phyloP scores from a whole-genome alignment of 2,113 vertebrate genomes.

The Noturus placidus region DNA sequence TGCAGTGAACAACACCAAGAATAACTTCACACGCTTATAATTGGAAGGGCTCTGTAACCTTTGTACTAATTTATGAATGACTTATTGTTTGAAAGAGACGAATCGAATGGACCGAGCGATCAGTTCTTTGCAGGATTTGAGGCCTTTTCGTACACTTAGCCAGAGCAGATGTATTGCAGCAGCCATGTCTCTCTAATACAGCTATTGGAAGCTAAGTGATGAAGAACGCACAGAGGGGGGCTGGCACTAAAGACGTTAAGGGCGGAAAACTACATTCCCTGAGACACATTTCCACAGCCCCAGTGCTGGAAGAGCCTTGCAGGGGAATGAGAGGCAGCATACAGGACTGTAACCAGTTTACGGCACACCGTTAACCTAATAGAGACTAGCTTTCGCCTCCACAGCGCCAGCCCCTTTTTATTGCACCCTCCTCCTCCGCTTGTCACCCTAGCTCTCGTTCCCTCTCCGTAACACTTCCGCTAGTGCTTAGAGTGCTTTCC shows the following conservation, averaged over 20 bases:
- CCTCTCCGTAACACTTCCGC: slow-evolving; percentile 53
- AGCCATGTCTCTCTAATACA: slow-evolving; percentile 55
- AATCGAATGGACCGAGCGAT: background rate
- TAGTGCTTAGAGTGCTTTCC: slow-evolving; percentile 50
- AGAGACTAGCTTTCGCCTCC: slow-evolving; percentile 56
- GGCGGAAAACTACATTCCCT: slow-evolving; percentile 59
- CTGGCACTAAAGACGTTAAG: slow-evolving; percentile 73
- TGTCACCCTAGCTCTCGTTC: slow-evolving; percentile 56
- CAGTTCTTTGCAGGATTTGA: background rate
- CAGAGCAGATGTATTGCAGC: slow-evolving; percentile 49
- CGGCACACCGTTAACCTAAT: slow-evolving; percentile 64
- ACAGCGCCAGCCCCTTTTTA: slow-evolving; percentile 58
- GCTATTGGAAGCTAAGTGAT: slow-evolving; percentile 71
- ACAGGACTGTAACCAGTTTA: slow-evolving; percentile 69
- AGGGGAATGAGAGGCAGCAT: slow-evolving; percentile 53
- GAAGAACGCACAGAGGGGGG: slow-evolving; percentile 62
- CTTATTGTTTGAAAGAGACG: slow-evolving; percentile 7
- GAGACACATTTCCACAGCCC: slow-evolving; percentile 50
- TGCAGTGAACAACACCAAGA: slow-evolving; percentile 9
- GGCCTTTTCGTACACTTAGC: slow-evolving; percentile 18
- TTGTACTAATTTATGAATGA: slow-evolving; percentile 23
- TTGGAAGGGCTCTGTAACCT: slow-evolving; percentile 23
- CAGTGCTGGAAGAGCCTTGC: slow-evolving; percentile 48
- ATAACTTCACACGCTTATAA: slow-evolving; percentile 28
- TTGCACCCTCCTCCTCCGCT: slow-evolving; percentile 53